Evolutionary conservation across 2,888 invertebrate species (phyloP).

Genomic region (Athalia rosae): DNA sequence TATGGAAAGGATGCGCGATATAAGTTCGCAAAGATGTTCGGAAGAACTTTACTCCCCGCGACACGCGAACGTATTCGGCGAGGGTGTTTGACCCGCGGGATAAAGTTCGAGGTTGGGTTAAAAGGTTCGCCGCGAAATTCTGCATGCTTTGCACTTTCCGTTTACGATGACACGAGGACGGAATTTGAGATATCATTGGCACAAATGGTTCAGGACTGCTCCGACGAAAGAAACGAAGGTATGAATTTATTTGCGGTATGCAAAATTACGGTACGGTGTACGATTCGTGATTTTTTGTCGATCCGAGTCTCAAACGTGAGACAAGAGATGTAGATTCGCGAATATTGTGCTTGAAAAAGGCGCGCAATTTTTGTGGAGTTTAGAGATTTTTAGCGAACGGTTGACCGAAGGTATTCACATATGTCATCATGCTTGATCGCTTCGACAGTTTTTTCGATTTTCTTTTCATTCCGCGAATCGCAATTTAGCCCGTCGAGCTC

Average conservation of each 20-base stretch:
- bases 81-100: neutral
- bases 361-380: conserved; percentile 5
- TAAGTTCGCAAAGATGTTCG: conserved; percentile 7
- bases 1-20: neutral
- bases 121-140: too few relatives aligned
- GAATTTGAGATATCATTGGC: too few relatives aligned
- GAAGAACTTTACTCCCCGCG: conserved; percentile 6
- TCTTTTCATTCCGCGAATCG: neutral
- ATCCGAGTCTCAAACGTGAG: too few relatives aligned
- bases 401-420: neutral
- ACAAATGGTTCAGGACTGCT: too few relatives aligned
- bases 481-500: conserved; percentile 11
- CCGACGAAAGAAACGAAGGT: too few relatives aligned
- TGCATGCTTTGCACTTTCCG: too few relatives aligned
- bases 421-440: conserved; percentile 11
- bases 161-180: too few relatives aligned
- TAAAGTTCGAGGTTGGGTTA: neutral
- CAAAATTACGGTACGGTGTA: too few relatives aligned
- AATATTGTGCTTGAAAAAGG: neutral
- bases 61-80: neutral
- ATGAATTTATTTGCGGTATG: too few relatives aligned
- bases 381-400: neutral
- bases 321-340: too few relatives aligned
- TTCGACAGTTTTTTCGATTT: conserved; percentile 25
- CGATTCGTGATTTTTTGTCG: too few relatives aligned